These are phyloP conservation scores for Thera obeliscata DNA, from an alignment of 2,888 invertebrate species.

Conservation along the genomic window DNA sequence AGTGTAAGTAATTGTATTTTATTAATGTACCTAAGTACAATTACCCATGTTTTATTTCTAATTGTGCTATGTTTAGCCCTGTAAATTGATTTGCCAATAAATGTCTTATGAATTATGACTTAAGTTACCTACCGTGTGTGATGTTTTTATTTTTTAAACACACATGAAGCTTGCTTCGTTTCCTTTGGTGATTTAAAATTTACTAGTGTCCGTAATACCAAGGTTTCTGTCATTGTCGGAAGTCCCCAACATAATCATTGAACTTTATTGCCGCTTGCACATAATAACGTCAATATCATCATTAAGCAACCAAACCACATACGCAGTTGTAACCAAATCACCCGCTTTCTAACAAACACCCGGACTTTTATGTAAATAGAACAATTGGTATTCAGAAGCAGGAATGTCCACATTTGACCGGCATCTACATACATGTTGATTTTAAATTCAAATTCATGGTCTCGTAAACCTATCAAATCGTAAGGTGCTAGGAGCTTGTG, in stretches of 20 bases:
- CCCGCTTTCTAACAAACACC: constrained; percentile 84
- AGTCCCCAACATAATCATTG: constrained; percentile 69
- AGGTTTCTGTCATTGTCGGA: constrained; percentile 62
- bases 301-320: constrained; percentile 73
- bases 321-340: constrained; percentile 80
- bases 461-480: constrained; percentile 82
- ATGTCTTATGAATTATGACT: too few species aligned
- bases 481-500: constrained; percentile 76
- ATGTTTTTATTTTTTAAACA: background rate
- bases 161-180: background rate
- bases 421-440: constrained; percentile 78
- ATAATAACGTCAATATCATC: constrained; percentile 67
- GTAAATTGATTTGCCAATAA: too few species aligned
- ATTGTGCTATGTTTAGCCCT: too few species aligned
- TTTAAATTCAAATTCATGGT: constrained; percentile 82
- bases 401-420: constrained; percentile 82
- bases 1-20: too few species aligned
- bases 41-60: too few species aligned
- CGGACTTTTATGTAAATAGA: constrained; percentile 81
- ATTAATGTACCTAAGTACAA: too few species aligned
- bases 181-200: background rate
- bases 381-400: constrained; percentile 79
- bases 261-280: constrained; percentile 69
- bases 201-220: constrained; percentile 43
- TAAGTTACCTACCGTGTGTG: background rate